Evolutionary conservation across 2,888 invertebrate species (phyloP), one percentile per base, ranked within the genome.

Genomic region (Dasysyrphus albostriatus): DNA sequence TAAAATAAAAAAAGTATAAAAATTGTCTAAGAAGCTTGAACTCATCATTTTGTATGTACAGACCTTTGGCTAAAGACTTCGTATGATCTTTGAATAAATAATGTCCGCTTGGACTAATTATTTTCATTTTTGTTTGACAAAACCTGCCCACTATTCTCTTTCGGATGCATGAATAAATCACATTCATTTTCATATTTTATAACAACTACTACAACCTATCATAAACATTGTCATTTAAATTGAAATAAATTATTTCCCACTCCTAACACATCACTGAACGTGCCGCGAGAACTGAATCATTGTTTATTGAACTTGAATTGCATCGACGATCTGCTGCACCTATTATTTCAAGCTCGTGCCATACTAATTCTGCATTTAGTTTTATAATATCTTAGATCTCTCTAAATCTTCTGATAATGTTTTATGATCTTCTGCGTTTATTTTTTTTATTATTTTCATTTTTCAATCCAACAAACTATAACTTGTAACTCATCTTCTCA

Each of bases 261-360:
- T 61, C 39, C 61, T 42, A 39, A 19, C 67, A 67, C 19, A 49
- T 34, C 24, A 24, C 47, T 34, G 19, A 67, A 16, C 49, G 34
- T 32, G 19, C 67, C 12, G 49, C 49, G 49, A 67, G 19, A 34
- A 34, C 32, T 67, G 67, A 67, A 67, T 65, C 65, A 65, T 49
- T 67, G 47, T 67, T 49, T 67, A 67, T 67, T 67, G 67, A 67
- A 67, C 67, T 67, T 67, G 67, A 67, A 67, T 67, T 67, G 49
- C 49, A 67, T 67, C 67, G 67, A 67, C 49, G 34, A 49, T 49
- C 34, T 12, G 67, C 47, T 67, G 67, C 67, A 67, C 67, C 67
- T 49, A 67, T 49, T 49, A 67, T 3, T 49, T 49, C 19, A 19
- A 67, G 37, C 34, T 47, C 67, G 34, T 49, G 49, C 29, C 67